Base-by-base conservation (phyloP, 2,113 vertebrate genomes). In the Calcarius ornatus region DNA sequence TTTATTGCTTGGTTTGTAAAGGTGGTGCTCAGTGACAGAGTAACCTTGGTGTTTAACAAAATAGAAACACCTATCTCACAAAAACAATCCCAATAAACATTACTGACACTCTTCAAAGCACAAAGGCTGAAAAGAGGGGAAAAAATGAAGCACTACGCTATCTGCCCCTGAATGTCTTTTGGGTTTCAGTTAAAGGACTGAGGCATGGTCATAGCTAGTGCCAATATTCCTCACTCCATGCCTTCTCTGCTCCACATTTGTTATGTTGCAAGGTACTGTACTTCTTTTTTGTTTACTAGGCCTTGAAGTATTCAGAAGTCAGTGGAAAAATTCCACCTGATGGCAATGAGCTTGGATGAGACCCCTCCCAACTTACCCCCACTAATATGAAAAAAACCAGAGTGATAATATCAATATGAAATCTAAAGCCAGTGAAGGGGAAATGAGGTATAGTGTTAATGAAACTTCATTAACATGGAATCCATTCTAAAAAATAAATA, bases 391-490 rank as follows among this genome's bases (percentile, higher is more conserved):
- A 14, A 28, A 78, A 18, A 31, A 8, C 2, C 2, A 14, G 7
- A 24, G 9, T 37, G 16, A 42, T 79, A 70, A n/a, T 53, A 69
- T 64, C 63, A 57, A 54, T 15, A 75, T 61, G 24, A 56, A 93
- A 94, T 81, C 64, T 73, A 83, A 95, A 92, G 42, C 31, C 2
- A 89, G 11, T 56, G 50, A 85, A 73, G 18, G 53, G 3, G 3
- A 35, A 64, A 48, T 66, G 80, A 81, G 53, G 64, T 88, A 69
- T n/a, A 68, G 64, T 40, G 30, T 48, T 82, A 95, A 93, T 57
- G 61, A 83, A 81, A 88, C 64, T 88, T 93, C n/a, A n/a, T 70
- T 72, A 92, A 94, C 94, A 94, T 71, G 14, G 43, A 80, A 75
- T 85, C 40, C 4, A 20, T 81, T 91, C 24, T 5, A 21, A 76